A percentile compares a stretch with the other conserved stretches of the same genome.
phyloP scores from a whole-genome alignment of 2,113 vertebrate genomes.

The Macroglossus sobrinus region DNA sequence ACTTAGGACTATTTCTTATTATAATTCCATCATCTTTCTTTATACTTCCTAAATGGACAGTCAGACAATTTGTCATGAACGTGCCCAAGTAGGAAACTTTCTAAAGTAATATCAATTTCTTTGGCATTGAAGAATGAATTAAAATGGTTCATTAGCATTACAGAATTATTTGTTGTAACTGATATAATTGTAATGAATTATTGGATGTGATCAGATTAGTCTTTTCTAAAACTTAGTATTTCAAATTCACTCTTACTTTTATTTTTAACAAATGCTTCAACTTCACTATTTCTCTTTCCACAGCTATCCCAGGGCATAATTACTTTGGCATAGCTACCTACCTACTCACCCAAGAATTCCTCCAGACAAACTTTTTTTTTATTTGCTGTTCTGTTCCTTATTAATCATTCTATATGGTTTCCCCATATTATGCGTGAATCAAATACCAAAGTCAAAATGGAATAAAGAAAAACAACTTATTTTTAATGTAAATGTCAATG shows the following conservation, averaged over 20 bases:
- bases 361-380: not conserved
- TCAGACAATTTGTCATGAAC: conserved; percentile 3
- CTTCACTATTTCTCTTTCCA: not conserved
- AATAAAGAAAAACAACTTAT: not conserved
- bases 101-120: conserved; percentile 30
- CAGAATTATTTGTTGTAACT: conserved; percentile 40
- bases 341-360: not conserved
- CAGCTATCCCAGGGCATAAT: not conserved
- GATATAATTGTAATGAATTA: conserved; percentile 41
- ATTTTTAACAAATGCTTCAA: conserved; percentile 21
- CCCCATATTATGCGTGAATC: not conserved
- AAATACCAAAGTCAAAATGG: conserved; percentile 14
- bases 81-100: conserved; percentile 30
- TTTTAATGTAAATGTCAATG: not conserved
- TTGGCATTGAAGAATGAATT: conserved; percentile 40
- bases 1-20: conserved; percentile 10
- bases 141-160: conserved; percentile 41
- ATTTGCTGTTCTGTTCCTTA: not conserved
- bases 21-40: not conserved
- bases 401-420: not conserved
- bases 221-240: conserved; percentile 27
- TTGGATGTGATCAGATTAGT: not conserved
- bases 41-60: conserved; percentile 12
- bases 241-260: conserved; percentile 33
- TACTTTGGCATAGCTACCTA: not conserved